phyloP scores from a whole-genome alignment of 1,140 invertebrate genomes.

The Nasonia vitripennis region DNA sequence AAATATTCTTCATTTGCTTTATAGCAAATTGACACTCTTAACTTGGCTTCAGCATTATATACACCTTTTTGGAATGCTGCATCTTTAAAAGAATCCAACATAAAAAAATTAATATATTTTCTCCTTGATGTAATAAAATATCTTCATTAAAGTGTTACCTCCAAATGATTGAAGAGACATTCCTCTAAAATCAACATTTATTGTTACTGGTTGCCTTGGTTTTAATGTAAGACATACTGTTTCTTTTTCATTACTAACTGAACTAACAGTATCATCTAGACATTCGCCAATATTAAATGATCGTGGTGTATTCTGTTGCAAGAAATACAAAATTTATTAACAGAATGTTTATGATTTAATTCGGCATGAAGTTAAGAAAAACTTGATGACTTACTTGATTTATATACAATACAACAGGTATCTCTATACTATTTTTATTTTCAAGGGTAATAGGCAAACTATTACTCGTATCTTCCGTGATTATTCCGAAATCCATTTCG shows the following conservation, averaged over 20 bases:
- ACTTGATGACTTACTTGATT: slow-evolving; percentile 59
- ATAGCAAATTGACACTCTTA: slow-evolving; percentile 46
- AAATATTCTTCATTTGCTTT: slow-evolving; percentile 56
- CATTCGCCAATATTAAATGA: slow-evolving; percentile 56
- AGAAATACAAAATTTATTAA: slow-evolving; percentile 9
- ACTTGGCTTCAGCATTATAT: slow-evolving; percentile 31
- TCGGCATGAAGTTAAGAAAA: slow-evolving; percentile 30
- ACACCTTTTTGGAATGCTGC: slow-evolving; percentile 35
- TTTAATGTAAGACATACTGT: slow-evolving; percentile 42
- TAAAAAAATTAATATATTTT: slow-evolving; percentile 3
- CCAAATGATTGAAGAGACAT: slow-evolving; percentile 51
- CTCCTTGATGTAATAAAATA: neutral
- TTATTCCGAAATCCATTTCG: slow-evolving; percentile 61
- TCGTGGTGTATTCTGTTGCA: slow-evolving; percentile 48
- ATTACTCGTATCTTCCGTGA: slow-evolving; percentile 58
- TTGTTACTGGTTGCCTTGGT: slow-evolving; percentile 42
- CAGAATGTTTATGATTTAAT: slow-evolving; percentile 25
- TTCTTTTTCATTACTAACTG: slow-evolving; percentile 34
- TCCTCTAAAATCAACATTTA: slow-evolving; percentile 55
- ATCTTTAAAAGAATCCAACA: slow-evolving; percentile 16
- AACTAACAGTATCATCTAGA: slow-evolving; percentile 49
- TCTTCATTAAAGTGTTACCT: slow-evolving; percentile 46
- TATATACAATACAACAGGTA: slow-evolving; percentile 62
- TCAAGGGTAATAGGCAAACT: slow-evolving; percentile 62
- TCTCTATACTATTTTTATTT: slow-evolving; percentile 67